These are phyloP conservation scores for Nannoperca australis DNA, from an alignment of 2,797 vertebrate genomes.

Conservation along the genomic window DNA sequence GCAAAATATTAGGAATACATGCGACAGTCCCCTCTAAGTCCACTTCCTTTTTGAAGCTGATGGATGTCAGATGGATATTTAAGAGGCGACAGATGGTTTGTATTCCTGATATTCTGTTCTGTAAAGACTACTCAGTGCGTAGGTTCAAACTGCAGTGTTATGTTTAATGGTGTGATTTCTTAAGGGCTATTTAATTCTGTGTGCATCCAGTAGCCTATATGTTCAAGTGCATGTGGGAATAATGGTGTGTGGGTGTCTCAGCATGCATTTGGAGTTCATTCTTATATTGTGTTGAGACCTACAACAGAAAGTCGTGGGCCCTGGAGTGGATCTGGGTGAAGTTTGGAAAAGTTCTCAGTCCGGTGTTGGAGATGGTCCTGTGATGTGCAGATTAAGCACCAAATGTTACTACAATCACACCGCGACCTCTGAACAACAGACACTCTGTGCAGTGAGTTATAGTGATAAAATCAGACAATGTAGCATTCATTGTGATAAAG, in stretches of 20 bases:
- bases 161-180: constrained; percentile 28
- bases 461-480: constrained; percentile 38
- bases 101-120: constrained; percentile 23
- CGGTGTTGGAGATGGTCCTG: constrained; percentile 95
- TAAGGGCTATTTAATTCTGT: constrained; percentile 35
- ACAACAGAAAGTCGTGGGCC: constrained; percentile 86
- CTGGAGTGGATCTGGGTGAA: constrained; percentile 91
- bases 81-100: constrained; percentile 37
- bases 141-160: constrained; percentile 30
- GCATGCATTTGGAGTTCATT: constrained; percentile 10
- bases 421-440: constrained; percentile 25
- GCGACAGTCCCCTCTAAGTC: neutral
- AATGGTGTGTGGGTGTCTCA: constrained; percentile 22
- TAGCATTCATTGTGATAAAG: constrained; percentile 16
- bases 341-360: constrained; percentile 89
- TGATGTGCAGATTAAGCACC: constrained; percentile 50
- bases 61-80: constrained; percentile 33
- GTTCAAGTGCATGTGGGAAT: constrained; percentile 31
- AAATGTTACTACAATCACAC: constrained; percentile 49
- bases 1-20: constrained; percentile 16
- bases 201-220: constrained; percentile 25
- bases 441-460: constrained; percentile 17
- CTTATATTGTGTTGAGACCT: constrained; percentile 51
- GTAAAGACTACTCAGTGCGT: constrained; percentile 5
- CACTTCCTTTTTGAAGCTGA: constrained; percentile 15